These are phyloP conservation scores for Basileuterus tristriatus DNA, from an alignment of 2,797 vertebrate genomes.

Conservation along the genomic window DNA sequence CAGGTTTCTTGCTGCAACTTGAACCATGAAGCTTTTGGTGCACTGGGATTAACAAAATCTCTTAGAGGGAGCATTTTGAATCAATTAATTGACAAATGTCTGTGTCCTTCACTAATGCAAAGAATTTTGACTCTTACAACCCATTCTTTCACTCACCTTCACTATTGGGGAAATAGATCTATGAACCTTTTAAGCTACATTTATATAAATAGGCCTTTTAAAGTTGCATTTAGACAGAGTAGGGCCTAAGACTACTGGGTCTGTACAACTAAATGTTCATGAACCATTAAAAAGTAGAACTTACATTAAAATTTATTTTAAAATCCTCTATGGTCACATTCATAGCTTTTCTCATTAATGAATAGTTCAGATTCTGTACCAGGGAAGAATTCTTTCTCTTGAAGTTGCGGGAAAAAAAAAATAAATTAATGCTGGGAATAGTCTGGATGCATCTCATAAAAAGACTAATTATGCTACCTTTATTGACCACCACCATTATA, in stretches of 20 bases:
- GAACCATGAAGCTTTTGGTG: background rate
- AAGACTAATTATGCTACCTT: background rate
- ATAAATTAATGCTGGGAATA: background rate
- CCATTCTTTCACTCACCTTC: background rate
- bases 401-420: background rate
- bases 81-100: background rate
- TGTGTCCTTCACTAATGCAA: background rate
- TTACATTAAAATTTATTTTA: background rate
- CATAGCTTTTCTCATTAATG: background rate
- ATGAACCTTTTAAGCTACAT: background rate
- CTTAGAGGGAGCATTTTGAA: background rate
- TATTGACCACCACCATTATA: background rate
- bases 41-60: background rate
- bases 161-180: background rate
- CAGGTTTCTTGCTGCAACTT: background rate
- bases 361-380: background rate
- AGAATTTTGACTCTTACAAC: background rate
- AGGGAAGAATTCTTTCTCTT: background rate
- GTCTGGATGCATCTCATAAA: background rate
- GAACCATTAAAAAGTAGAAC: background rate
- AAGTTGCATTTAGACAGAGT: background rate
- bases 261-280: background rate
- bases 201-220: background rate
- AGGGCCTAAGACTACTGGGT: background rate
- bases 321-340: background rate